These are phyloP conservation scores for Oscheius sp. DNA, from an alignment of 2,888 invertebrate genomes.

Conservation along the genomic window DNA sequence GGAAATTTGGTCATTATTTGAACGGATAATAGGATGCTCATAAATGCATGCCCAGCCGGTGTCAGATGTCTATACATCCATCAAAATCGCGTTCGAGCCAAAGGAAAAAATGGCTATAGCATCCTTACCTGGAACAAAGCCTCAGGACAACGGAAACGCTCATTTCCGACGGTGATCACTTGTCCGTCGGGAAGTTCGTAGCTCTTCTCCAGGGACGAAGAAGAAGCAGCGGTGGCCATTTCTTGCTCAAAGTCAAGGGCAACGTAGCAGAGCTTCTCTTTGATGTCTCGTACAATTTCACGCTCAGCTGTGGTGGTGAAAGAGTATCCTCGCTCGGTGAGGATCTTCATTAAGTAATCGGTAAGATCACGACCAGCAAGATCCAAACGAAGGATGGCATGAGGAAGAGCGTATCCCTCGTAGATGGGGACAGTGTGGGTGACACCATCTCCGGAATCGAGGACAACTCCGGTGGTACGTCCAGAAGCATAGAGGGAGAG, in stretches of 20 bases:
- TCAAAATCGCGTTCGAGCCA: neutral
- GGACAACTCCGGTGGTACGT: constrained; percentile 77
- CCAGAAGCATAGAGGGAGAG: constrained; percentile 88
- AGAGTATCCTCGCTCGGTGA: constrained; percentile 76
- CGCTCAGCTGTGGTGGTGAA: constrained; percentile 76
- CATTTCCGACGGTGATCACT: constrained; percentile 77
- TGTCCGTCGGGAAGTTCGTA: constrained; percentile 90
- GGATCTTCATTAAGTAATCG: constrained; percentile 78
- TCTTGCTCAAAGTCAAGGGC: constrained; percentile 97
- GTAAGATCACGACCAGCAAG: constrained; percentile 77
- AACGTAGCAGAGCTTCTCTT: constrained; percentile 95
- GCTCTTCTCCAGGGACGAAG: constrained; percentile 89
- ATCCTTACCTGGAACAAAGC: constrained; percentile 82
- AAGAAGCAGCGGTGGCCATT: constrained; percentile 88
- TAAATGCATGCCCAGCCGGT: constrained; percentile 5
- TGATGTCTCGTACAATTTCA: constrained; percentile 92
- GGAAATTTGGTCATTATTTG: neutral
- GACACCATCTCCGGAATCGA: constrained; percentile 92
- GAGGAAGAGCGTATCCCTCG: constrained; percentile 80
- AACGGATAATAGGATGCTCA: constrained; percentile 9
- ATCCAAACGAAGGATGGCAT: constrained; percentile 76
- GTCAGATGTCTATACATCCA: constrained; percentile 13
- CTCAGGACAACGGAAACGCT: constrained; percentile 89
- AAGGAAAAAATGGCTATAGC: constrained; percentile 1
- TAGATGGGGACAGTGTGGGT: constrained; percentile 85